Conservation (phyloP, 1,140 invertebrate genomes). For the Lepidurus couesii region DNA sequence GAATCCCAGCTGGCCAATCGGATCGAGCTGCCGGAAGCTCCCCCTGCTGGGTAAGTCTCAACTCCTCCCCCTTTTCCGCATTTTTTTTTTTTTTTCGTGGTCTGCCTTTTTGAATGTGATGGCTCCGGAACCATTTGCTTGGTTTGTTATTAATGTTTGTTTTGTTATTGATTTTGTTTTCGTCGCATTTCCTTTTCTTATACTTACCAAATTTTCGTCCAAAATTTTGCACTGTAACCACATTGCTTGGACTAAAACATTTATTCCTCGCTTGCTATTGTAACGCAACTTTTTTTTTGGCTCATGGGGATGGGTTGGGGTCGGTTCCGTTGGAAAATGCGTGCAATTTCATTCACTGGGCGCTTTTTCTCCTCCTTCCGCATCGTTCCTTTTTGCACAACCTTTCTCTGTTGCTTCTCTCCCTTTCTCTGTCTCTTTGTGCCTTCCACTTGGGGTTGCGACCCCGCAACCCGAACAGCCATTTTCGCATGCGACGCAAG, state of each 20-base stretch:
- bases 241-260: no score
- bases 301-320: not conserved
- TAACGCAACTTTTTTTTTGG: not conserved
- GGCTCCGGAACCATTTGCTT: not conserved
- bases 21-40: constrained; percentile 44
- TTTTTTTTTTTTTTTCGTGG: constrained; percentile 29
- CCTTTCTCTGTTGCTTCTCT: constrained; percentile 25
- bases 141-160: constrained; percentile 5
- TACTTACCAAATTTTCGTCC: not conserved
- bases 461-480: constrained; percentile 30
- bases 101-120: constrained; percentile 33
- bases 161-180: not conserved
- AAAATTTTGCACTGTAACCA: not conserved
- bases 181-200: not conserved
- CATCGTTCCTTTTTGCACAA: not conserved
- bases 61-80: constrained; percentile 36
- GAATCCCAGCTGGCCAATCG: constrained; percentile 73
- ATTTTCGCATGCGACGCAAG: constrained; percentile 35
- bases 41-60: constrained; percentile 39
- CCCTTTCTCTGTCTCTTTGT: constrained; percentile 25
- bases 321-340: not conserved
- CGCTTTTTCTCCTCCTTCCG: constrained; percentile 11
- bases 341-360: not conserved
- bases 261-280: no score
- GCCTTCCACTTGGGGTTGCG: constrained; percentile 19